Conservation (phyloP, 2,113 vertebrate genomes). For the Bostrychus sinensis region DNA sequence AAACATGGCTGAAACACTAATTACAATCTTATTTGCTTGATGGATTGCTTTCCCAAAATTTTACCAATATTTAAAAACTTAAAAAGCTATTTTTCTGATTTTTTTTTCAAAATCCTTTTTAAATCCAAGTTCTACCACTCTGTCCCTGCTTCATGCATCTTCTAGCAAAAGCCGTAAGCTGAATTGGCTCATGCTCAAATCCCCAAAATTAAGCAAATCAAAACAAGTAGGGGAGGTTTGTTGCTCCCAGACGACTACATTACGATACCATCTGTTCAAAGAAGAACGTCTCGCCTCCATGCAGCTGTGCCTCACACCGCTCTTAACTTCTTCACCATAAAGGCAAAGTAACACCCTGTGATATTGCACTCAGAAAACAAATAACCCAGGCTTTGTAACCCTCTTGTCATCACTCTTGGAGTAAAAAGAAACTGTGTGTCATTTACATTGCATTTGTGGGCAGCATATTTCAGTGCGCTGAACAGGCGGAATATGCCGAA, state of each 20-base stretch:
- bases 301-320: constrained; percentile 47
- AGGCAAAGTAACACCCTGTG: constrained; percentile 32
- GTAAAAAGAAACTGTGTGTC: constrained; percentile 35
- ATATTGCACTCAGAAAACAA: constrained; percentile 38
- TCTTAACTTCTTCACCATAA: constrained; percentile 39
- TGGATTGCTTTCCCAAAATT: not conserved
- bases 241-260: constrained; percentile 42
- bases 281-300: constrained; percentile 34
- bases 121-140: constrained; percentile 30
- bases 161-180: constrained; percentile 13
- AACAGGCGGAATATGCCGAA: constrained; percentile 47
- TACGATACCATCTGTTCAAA: constrained; percentile 54
- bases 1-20: no score
- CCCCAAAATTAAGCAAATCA: constrained; percentile 38
- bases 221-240: constrained; percentile 25
- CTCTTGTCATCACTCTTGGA: constrained; percentile 46
- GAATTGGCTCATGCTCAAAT: constrained; percentile 24
- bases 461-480: constrained; percentile 51
- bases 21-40: no score
- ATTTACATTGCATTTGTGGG: constrained; percentile 50
- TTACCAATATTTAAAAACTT: constrained; percentile 38
- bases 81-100: not conserved
- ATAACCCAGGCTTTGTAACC: constrained; percentile 36
- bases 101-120: not conserved
- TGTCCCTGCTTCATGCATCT: constrained; percentile 12